A percentile compares a stretch with the other conserved stretches of the same genome.
Evolutionary conservation across 2,113 vertebrate genomes (phyloP).

Genomic region (Lasiurus borealis): DNA sequence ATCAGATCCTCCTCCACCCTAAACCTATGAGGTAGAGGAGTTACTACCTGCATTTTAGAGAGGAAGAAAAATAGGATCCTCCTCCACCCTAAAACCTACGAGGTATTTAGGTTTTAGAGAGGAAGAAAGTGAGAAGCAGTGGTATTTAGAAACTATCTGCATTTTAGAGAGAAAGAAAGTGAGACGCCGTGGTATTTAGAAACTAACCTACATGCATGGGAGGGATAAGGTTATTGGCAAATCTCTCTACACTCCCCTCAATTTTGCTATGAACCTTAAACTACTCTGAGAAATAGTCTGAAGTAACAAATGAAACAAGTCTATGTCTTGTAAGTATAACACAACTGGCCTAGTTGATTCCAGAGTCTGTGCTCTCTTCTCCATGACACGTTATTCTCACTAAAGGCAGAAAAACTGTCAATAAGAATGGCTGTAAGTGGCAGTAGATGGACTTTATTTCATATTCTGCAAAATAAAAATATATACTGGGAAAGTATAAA

Average conservation of each 20-base stretch:
- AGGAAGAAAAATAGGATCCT: neutral
- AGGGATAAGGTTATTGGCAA: neutral
- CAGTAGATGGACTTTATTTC: constrained; percentile 1
- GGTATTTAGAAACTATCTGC: neutral
- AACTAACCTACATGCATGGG: neutral
- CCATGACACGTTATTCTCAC: neutral
- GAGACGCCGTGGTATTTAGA: neutral
- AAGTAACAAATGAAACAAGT: neutral
- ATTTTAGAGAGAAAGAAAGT: neutral
- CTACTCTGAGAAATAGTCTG: neutral
- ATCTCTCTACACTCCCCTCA: neutral
- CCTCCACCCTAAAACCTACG: neutral
- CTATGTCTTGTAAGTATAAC: neutral
- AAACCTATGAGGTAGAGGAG: neutral
- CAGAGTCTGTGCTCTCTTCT: neutral
- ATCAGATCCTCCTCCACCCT: neutral
- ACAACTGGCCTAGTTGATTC: neutral
- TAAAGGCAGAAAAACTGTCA: neutral
- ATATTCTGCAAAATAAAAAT: neutral
- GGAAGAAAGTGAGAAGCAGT: neutral
- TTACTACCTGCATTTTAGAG: neutral
- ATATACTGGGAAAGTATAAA: constrained; percentile 1
- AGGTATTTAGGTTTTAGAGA: neutral
- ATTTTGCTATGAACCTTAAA: neutral
- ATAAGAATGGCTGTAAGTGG: neutral